Base-by-base conservation (phyloP, 2,888 invertebrate species). In the Mythimna ferrago region DNA sequence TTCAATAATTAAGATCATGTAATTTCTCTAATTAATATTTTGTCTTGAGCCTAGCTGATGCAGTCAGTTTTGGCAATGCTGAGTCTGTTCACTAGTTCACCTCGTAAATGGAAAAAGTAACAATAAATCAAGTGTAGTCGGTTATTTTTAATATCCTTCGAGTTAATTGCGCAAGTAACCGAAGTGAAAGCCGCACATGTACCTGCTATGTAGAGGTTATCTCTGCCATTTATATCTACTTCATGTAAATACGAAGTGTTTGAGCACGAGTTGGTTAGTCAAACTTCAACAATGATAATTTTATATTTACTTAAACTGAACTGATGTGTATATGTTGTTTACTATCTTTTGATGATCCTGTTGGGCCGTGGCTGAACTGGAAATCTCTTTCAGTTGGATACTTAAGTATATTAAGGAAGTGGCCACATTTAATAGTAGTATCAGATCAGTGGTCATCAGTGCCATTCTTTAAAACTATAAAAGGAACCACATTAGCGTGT, bases 141-240 rank as follows among this genome's bases (percentile, higher is more conserved):
- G 53, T 74, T 53, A 38, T 65, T 65, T 80, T 71, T 67, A 54
- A 65, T 80, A 79, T 79, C 81, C 79, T 80, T 79, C 76, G 48
- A 44, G 9, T 64, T 76, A 76, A 76, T 79, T 76, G 54, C 64
- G 48, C 61, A 61, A 80, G 69, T 75, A 58, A 57, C 38, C 48
- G 60, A 44, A 71, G 76, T 79, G 76, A 79, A 79, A 76, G 76
- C 71, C 60, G 71, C 61, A 7, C n/a, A 65, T 58, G 6, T 66
- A 80, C 70, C 66, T 56, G 73, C 56, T 14, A n/a, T 57, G 38
- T 66, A 61, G 76, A 80, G 80, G 79, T 80, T 76, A 80, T 80
- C 71, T 71, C 48, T n/a, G 71, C 44, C 58, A 57, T 71, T 80
- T 48, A 56, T 80, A 71, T 64, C 61, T 80, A 70, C 54, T 75